Evolutionary conservation across 1,140 invertebrate genomes (phyloP), one percentile per base, ranked within the genome.

Genomic region (Pantala flavescens): DNA sequence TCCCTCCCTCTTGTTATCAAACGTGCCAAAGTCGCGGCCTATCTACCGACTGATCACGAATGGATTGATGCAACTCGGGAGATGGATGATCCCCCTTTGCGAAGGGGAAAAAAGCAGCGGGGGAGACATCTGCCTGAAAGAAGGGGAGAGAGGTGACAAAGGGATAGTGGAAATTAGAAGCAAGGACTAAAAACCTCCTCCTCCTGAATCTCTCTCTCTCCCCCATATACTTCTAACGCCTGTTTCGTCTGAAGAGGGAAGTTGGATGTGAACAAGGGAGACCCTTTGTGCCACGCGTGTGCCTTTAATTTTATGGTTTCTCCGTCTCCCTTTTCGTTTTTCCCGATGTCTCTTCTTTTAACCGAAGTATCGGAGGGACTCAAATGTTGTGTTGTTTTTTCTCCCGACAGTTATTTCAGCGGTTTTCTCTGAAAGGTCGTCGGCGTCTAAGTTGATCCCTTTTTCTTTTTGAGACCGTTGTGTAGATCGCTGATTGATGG

Each of bases 141-240:
- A 63, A 63, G 49, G 49, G 49, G 49, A 63, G 49, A 16, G 49
- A 21, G 49, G 14, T 16, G n/a, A 16, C 14, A 63, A 63, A 63
- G 49, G 49, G 49, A 63, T 63, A 63, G 49, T 63, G 49, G 49
- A 63, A 63, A 63, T 63, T 63, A 63, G 49, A 63, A 63, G 49
- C 49, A 16, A 21, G 49, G 49, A 63, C 49, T 63, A 21, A 36
- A 63, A 63, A 63, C 49, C 49, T 21, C 5, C 49, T 12, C 49
- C 49, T 21, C 5, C 49, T 12, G 3, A 16, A 21, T 63, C 14
- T 63, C 49, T 12, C 49, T 14, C 49, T 36, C 28, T n/a, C 43
- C 16, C 43, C 43, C 43, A 16, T 9, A 16, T 9, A 16, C n/a
- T 63, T 63, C 49, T 63, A 63, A 63, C 49, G 49, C 49, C 49